Conservation (phyloP, 2,113 vertebrate species). For the Bagarius yarrelli region DNA sequence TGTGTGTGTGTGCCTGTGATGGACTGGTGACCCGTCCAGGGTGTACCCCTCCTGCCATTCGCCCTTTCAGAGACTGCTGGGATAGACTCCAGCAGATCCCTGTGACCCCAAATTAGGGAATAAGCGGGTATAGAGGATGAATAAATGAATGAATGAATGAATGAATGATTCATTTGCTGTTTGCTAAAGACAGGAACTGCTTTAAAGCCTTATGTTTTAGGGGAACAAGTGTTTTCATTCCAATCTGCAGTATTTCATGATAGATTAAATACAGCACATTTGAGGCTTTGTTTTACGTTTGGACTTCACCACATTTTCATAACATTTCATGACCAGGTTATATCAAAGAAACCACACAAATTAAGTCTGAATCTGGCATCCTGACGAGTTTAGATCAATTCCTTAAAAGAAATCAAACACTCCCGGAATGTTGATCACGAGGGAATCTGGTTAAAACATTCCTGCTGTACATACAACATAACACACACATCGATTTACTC, state of each 20-base stretch:
- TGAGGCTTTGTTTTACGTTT: constrained; percentile 39
- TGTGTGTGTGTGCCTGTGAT: no score
- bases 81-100: no score
- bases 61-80: no score
- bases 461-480: background rate
- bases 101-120: no score
- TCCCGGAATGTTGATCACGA: background rate
- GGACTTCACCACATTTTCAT: background rate
- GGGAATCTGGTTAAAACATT: background rate
- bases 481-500: background rate
- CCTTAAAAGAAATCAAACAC: background rate
- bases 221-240: constrained; percentile 36
- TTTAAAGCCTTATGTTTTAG: constrained; percentile 48
- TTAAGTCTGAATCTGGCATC: background rate
- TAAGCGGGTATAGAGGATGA: no score
- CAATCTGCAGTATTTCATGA: constrained; percentile 50
- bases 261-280: constrained; percentile 56
- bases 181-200: background rate
- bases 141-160: no score
- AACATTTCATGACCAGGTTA: background rate
- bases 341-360: background rate
- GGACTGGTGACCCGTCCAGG: no score
- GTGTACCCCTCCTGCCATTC: no score
- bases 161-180: background rate
- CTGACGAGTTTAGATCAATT: background rate